A percentile compares a stretch with the other conserved stretches of the same genome.
These are phyloP conservation scores for Taxidea taxus DNA, from an alignment of 2,113 vertebrate species.

Conservation along the genomic window DNA sequence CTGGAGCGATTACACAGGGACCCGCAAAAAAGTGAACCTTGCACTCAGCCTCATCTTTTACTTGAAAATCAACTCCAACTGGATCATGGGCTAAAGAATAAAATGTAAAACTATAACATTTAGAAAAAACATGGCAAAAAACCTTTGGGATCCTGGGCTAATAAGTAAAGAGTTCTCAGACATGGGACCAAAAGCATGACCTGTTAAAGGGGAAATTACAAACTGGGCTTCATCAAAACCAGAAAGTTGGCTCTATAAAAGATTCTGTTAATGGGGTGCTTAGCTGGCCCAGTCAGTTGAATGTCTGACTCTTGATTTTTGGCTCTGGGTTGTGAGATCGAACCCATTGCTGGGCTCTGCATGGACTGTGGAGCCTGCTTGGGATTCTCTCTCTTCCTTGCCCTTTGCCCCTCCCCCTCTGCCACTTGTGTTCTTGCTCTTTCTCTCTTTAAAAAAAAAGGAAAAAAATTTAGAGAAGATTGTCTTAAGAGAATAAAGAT, in stretches of 20 bases:
- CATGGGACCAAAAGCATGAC: not conserved
- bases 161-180: not conserved
- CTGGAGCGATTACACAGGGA: not conserved
- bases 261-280: not conserved
- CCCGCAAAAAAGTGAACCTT: not conserved
- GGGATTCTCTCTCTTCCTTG: not conserved
- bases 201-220: not conserved
- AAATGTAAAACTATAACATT: not conserved
- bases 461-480: not conserved
- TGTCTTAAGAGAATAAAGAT: not conserved
- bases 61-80: not conserved
- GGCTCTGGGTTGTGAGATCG: not conserved
- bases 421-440: not conserved
- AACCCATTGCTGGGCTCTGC: not conserved
- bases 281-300: not conserved
- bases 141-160: not conserved
- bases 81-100: not conserved
- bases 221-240: not conserved
- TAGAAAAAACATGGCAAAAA: not conserved
- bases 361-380: not conserved
- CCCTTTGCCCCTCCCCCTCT: too few species aligned
- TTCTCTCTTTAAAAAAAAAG: not conserved
- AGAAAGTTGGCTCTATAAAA: not conserved
- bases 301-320: not conserved
- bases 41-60: not conserved